Conservation (phyloP, 2,888 invertebrate genomes). For the Mesorhabditis spiculigera region DNA sequence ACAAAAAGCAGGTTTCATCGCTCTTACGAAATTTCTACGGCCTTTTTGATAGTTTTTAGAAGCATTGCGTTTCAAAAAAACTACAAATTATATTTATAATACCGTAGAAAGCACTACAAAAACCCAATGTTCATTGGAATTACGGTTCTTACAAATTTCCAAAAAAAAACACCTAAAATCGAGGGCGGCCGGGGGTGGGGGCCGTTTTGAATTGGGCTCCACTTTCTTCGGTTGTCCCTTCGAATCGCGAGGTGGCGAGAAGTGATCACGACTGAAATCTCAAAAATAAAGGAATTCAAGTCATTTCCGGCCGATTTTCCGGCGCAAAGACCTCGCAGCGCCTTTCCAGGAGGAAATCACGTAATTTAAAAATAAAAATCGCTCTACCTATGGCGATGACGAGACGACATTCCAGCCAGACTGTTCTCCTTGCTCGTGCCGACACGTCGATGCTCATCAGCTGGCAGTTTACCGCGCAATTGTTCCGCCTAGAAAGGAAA, state of each 20-base stretch:
- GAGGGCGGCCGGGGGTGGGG: conserved; percentile 26
- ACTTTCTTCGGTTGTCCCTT: conserved; percentile 8
- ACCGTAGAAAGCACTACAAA: too few relatives aligned
- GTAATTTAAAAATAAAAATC: not conserved
- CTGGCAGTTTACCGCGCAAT: conserved; percentile 9
- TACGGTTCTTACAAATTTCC: not conserved
- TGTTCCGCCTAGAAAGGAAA: not conserved
- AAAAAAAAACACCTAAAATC: conserved; percentile 24
- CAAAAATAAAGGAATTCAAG: not conserved
- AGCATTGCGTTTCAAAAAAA: not conserved
- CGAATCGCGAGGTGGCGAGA: conserved; percentile 32
- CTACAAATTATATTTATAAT: too few relatives aligned
- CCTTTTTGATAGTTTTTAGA: not conserved
- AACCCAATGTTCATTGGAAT: too few relatives aligned
- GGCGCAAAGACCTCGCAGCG: too few relatives aligned
- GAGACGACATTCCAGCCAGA: conserved; percentile 30
- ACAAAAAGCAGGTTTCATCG: too few relatives aligned
- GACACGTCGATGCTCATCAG: conserved; percentile 30
- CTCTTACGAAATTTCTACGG: too few relatives aligned
- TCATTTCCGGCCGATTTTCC: too few relatives aligned
- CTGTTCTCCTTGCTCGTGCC: conserved; percentile 37
- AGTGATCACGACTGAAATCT: conserved; percentile 27
- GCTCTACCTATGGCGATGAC: conserved; percentile 29
- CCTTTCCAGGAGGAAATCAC: not conserved
- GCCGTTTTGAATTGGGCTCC: conserved; percentile 16